Conservation (phyloP, 2,797 vertebrate genomes). For the Pristis pectinata region DNA sequence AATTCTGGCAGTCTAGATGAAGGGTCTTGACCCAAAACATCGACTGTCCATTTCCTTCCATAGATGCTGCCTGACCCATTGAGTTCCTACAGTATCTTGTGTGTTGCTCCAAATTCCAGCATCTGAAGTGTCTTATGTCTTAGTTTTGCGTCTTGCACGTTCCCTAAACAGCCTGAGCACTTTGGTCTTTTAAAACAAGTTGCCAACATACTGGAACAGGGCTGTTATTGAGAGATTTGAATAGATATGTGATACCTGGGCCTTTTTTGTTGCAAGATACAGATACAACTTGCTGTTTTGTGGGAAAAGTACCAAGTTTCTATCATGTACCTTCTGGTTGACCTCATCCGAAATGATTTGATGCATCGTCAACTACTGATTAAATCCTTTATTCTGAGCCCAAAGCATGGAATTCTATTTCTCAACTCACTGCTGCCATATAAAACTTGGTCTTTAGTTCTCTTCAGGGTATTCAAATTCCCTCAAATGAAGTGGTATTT, state of each 20-base stretch:
- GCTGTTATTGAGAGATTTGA: background rate
- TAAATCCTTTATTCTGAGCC: background rate
- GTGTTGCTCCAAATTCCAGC: too few relatives aligned
- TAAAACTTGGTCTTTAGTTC: background rate
- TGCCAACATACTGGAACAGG: background rate
- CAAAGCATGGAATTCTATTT: background rate
- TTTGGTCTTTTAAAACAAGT: background rate
- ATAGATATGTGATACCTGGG: background rate
- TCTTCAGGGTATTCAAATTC: background rate
- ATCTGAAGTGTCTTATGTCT: too few relatives aligned
- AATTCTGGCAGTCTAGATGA: too few relatives aligned
- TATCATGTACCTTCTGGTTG: background rate
- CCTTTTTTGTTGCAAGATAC: background rate
- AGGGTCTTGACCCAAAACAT: too few relatives aligned
- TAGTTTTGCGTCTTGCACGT: too few relatives aligned
- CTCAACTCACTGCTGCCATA: background rate
- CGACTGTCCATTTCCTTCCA: too few relatives aligned
- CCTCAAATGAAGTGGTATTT: background rate
- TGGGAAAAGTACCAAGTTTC: background rate
- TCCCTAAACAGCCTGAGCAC: background rate
- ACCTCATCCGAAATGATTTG: background rate
- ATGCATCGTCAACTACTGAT: conserved; percentile 18
- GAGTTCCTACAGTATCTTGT: too few relatives aligned
- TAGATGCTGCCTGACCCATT: too few relatives aligned
- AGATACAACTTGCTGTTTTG: background rate